Conservation (phyloP, 1,140 invertebrate species). For the Amyelois transitella region DNA sequence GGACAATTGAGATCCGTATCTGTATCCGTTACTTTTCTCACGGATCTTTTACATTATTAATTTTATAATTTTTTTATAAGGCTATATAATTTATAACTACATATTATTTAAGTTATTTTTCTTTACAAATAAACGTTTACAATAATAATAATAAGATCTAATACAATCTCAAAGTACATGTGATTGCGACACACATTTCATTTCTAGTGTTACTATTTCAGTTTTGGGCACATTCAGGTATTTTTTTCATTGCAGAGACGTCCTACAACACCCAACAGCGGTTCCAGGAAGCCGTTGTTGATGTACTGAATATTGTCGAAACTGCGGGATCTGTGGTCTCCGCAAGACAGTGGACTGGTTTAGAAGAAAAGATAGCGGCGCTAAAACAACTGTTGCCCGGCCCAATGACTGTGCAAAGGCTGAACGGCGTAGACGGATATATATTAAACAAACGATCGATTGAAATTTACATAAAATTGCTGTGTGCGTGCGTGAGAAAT, state of each 20-base stretch:
- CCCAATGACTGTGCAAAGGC: constrained; percentile 77
- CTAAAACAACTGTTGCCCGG: constrained; percentile 73
- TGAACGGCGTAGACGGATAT: constrained; percentile 40
- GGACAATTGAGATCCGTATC: too few species aligned
- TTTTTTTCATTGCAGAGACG: constrained; percentile 49
- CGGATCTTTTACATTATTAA: too few species aligned
- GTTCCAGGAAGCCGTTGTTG: constrained; percentile 11
- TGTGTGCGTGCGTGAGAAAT: constrained; percentile 15
- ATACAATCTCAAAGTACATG: constrained; percentile 13
- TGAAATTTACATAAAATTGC: constrained; percentile 26
- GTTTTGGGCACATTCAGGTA: constrained; percentile 65
- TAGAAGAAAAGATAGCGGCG: neutral
- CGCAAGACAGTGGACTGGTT: constrained; percentile 38
- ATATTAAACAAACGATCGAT: constrained; percentile 17
- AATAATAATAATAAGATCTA: neutral
- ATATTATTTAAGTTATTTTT: too few species aligned
- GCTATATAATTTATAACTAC: too few species aligned
- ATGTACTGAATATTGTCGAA: constrained; percentile 35
- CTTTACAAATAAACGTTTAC: neutral
- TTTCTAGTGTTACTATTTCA: constrained; percentile 22
- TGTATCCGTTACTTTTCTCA: too few species aligned
- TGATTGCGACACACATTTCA: constrained; percentile 16
- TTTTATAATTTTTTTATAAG: too few species aligned
- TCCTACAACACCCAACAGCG: constrained; percentile 2
- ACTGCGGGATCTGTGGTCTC: constrained; percentile 55